phyloP scores from a whole-genome alignment of 1,140 invertebrate genomes.

The Zaprionus vittiger region DNA sequence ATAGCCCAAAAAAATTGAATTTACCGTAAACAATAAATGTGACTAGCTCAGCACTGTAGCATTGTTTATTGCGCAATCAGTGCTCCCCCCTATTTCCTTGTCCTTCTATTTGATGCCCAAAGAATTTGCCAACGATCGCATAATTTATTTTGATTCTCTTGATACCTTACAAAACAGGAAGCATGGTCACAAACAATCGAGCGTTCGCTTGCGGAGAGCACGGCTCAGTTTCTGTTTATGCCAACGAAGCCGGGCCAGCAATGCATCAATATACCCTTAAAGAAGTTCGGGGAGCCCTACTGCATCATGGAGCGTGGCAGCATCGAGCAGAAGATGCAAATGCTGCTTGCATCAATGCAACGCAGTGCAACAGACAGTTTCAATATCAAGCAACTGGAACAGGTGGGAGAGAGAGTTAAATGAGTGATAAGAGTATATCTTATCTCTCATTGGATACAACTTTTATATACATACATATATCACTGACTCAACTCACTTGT shows the following conservation, averaged over 20 bases:
- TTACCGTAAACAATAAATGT: conserved; percentile 60
- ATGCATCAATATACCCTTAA: conserved; percentile 58
- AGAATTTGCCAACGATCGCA: conserved; percentile 28
- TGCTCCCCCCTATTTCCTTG: no score
- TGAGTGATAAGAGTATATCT: neutral
- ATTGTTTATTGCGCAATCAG: conserved; percentile 4
- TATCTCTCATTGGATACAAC: neutral
- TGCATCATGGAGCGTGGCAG: conserved; percentile 76
- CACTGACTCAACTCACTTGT: neutral
- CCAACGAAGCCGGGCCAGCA: conserved; percentile 66
- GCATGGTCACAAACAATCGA: conserved; percentile 77
- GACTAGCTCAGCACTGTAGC: conserved; percentile 20
- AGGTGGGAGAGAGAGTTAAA: conserved; percentile 33
- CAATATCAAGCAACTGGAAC: conserved; percentile 73
- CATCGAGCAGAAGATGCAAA: conserved; percentile 73
- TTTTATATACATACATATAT: no score
- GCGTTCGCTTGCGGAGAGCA: conserved; percentile 67
- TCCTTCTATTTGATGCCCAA: conserved; percentile 1
- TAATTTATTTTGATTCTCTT: conserved; percentile 30
- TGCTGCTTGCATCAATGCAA: conserved; percentile 60
- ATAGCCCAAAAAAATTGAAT: conserved; percentile 51
- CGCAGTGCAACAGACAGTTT: conserved; percentile 54
- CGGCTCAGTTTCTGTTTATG: conserved; percentile 74
- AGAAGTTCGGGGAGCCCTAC: conserved; percentile 70
- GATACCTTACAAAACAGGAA: conserved; percentile 61